phyloP scores from a whole-genome alignment of 92 coral and sea anemone species.

The Phenganax marumi region DNA sequence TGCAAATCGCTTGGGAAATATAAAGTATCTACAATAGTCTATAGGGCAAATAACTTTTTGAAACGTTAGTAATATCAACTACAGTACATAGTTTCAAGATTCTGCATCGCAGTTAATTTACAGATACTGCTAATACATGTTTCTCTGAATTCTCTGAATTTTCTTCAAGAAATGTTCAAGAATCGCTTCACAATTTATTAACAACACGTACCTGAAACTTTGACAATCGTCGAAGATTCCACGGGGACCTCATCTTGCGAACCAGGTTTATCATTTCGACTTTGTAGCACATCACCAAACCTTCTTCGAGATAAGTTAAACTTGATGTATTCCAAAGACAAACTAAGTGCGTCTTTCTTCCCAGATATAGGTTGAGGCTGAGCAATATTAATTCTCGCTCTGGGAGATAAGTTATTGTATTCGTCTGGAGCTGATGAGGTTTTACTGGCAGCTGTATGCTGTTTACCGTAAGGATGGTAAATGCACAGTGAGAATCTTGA shows the following conservation, averaged over 20 bases:
- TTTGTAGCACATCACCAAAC: slow-evolving; percentile 58
- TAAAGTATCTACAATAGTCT: no score
- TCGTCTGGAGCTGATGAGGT: slow-evolving; percentile 65
- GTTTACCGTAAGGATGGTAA: slow-evolving; percentile 96
- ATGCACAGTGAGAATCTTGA: slow-evolving; percentile 94
- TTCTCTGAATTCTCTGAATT: no score
- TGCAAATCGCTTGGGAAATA: no score
- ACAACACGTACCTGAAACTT: slow-evolving; percentile 78
- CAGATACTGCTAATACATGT: no score
- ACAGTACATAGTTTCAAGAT: no score
- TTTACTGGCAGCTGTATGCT: slow-evolving; percentile 73
- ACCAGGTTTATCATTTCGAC: slow-evolving; percentile 35
- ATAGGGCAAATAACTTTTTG: no score
- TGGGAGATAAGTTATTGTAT: slow-evolving; percentile 61
- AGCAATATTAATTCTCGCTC: slow-evolving; percentile 62
- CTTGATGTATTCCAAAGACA: slow-evolving; percentile 89
- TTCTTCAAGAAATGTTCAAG: neutral
- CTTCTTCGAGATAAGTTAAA: slow-evolving; percentile 90
- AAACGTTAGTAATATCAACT: no score
- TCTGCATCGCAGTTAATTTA: no score
- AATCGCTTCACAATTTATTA: no score
- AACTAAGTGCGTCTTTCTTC: slow-evolving; percentile 91
- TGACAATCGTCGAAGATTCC: slow-evolving; percentile 86
- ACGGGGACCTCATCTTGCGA: slow-evolving; percentile 71
- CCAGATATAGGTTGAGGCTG: slow-evolving; percentile 87